phyloP scores from a whole-genome alignment of 1,140 invertebrate genomes.

The Antheraea mylitta region DNA sequence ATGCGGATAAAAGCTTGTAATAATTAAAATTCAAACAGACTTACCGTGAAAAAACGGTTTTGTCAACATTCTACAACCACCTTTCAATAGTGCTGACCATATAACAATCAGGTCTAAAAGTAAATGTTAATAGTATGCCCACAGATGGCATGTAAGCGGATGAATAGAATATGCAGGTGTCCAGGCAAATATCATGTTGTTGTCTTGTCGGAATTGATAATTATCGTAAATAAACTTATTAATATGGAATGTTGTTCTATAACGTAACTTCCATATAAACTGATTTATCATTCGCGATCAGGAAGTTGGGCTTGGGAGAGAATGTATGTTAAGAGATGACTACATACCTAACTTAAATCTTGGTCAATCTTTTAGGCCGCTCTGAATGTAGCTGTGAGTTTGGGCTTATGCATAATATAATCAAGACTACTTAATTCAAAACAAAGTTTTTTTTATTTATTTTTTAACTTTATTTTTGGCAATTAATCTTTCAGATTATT shows the following conservation, averaged over 20 bases:
- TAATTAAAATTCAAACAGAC: neutral
- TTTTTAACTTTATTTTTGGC: no score
- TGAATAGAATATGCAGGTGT: constrained; percentile 47
- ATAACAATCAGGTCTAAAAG: neutral
- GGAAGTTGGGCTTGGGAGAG: neutral
- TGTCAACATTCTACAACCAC: neutral
- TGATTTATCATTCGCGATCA: neutral
- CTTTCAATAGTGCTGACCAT: neutral
- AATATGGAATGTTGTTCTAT: neutral
- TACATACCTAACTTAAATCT: no score
- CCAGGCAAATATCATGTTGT: constrained; percentile 5
- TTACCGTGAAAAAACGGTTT: neutral
- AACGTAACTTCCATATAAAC: neutral
- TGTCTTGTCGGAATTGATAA: neutral
- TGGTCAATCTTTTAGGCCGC: no score
- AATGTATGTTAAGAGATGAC: neutral
- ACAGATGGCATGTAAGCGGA: constrained; percentile 32
- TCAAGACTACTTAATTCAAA: no score
- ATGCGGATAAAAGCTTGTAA: no score
- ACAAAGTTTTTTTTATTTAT: no score
- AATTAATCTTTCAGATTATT: no score
- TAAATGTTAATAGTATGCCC: constrained; percentile 22
- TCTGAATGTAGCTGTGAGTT: no score
- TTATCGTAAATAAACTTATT: neutral
- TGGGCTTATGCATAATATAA: no score